Percentiles rank a stretch among this genome's conserved stretches.
phyloP scores from a whole-genome alignment of 2,888 invertebrate genomes.

The Cerastoderma edule region DNA sequence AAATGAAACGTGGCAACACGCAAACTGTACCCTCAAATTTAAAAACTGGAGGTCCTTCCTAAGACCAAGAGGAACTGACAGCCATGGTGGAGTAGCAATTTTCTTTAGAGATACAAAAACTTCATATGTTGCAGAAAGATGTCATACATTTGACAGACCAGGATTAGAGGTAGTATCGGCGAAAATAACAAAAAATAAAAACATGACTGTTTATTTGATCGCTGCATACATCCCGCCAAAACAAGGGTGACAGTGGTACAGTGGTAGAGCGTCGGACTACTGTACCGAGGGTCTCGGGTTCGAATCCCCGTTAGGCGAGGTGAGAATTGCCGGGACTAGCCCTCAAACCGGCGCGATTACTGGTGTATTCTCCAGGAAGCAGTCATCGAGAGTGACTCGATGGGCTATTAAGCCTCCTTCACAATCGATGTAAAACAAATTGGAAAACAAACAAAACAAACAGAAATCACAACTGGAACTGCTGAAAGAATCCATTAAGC shows the following conservation, averaged over 20 bases:
- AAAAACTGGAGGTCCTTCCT: constrained; percentile 8
- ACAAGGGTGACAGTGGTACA: too few species aligned
- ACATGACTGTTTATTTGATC: not conserved
- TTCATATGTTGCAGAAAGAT: not conserved
- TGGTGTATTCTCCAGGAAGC: too few species aligned
- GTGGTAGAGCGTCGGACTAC: too few species aligned
- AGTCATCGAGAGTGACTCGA: too few species aligned
- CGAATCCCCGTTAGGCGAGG: too few species aligned
- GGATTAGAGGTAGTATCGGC: not conserved
- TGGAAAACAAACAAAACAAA: too few species aligned
- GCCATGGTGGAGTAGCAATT: constrained; percentile 16
- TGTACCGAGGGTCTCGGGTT: too few species aligned
- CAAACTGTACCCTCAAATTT: constrained; percentile 19
- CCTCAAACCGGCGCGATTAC: too few species aligned
- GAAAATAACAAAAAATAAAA: constrained; percentile 2
- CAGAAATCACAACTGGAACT: constrained; percentile 7
- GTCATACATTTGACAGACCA: not conserved
- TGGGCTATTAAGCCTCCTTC: too few species aligned
- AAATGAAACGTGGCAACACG: constrained; percentile 11
- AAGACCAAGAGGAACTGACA: not conserved
- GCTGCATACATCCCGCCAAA: constrained; percentile 30
- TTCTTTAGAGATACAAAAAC: not conserved
- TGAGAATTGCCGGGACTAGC: too few species aligned
- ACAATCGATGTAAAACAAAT: too few species aligned
- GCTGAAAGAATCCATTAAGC: constrained; percentile 3